Conservation (phyloP, 92 coral and sea anemone species). For the Porites divaricata region DNA sequence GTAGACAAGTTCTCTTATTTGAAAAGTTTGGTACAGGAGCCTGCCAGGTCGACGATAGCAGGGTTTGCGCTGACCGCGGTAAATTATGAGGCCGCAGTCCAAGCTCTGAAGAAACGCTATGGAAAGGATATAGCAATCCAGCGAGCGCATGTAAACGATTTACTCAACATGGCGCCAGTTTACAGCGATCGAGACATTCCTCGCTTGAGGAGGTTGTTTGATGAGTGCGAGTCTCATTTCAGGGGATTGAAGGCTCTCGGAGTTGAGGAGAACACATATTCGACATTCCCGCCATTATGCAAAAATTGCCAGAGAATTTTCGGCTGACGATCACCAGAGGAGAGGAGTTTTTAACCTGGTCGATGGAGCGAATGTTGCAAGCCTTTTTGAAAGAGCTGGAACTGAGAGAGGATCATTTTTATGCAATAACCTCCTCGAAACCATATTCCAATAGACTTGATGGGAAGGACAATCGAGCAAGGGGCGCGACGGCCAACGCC, state of each 20-base stretch:
- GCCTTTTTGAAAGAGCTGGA: too few species aligned
- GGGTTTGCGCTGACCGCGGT: conserved; percentile 65
- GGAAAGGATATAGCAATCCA: conserved; percentile 28
- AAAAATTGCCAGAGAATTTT: conserved; percentile 37
- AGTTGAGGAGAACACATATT: conserved; percentile 28
- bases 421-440: too few species aligned
- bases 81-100: conserved; percentile 30
- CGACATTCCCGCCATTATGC: conserved; percentile 38
- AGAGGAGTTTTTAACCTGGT: too few species aligned
- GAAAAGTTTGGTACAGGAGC: conserved; percentile 41
- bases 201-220: conserved; percentile 54
- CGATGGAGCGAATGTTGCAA: too few species aligned
- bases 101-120: conserved; percentile 9
- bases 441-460: not conserved
- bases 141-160: conserved; percentile 61
- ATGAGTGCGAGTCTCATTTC: conserved; percentile 51
- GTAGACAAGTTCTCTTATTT: conserved; percentile 60
- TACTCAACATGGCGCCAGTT: conserved; percentile 36
- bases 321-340: conserved; percentile 72
- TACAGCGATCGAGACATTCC: conserved; percentile 51
- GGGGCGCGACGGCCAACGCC: conserved; percentile 20
- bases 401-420: too few species aligned
- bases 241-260: conserved; percentile 25
- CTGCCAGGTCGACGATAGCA: conserved; percentile 60
- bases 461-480: conserved; percentile 11